These are phyloP conservation scores for Aleiodes leptofemur DNA, from an alignment of 2,888 invertebrate genomes.

Conservation along the genomic window DNA sequence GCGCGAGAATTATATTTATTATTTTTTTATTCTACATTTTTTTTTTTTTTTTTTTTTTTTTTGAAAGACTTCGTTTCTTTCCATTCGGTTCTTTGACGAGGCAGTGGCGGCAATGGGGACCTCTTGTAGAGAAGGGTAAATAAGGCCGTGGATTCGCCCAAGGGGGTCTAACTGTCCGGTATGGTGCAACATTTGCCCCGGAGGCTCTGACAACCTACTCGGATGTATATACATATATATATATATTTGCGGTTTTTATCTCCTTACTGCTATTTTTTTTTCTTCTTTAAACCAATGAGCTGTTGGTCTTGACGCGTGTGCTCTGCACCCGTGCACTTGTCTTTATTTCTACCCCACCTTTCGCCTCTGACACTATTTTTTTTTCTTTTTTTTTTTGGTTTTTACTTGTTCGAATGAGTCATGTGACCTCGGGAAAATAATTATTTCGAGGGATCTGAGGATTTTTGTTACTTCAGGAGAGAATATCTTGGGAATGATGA, in stretches of 20 bases:
- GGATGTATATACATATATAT: constrained; percentile 38
- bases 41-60: constrained; percentile 4
- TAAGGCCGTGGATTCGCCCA: constrained; percentile 74
- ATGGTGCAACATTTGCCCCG: constrained; percentile 72
- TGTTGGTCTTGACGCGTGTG: constrained; percentile 35
- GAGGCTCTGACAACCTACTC: constrained; percentile 71
- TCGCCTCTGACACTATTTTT: constrained; percentile 26
- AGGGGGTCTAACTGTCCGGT: constrained; percentile 72
- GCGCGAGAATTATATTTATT: neutral
- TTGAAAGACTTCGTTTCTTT: neutral
- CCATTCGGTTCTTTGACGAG: constrained; percentile 1
- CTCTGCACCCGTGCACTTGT: constrained; percentile 44
- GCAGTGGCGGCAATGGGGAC: constrained; percentile 12
- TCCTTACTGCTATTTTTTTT: constrained; percentile 26
- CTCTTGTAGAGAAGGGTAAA: constrained; percentile 65
- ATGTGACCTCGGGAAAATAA: neutral
- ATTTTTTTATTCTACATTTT: neutral
- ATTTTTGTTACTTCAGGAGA: neutral
- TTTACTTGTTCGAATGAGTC: constrained; percentile 22
- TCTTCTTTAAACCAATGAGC: constrained; percentile 16
- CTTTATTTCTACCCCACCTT: constrained; percentile 25
- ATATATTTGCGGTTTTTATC: neutral
- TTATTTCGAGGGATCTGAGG: neutral
- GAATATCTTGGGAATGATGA: too few species aligned
- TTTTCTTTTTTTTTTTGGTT: constrained; percentile 12